Conservation (phyloP, 2,888 invertebrate species). For the Neoscelio sp. region DNA sequence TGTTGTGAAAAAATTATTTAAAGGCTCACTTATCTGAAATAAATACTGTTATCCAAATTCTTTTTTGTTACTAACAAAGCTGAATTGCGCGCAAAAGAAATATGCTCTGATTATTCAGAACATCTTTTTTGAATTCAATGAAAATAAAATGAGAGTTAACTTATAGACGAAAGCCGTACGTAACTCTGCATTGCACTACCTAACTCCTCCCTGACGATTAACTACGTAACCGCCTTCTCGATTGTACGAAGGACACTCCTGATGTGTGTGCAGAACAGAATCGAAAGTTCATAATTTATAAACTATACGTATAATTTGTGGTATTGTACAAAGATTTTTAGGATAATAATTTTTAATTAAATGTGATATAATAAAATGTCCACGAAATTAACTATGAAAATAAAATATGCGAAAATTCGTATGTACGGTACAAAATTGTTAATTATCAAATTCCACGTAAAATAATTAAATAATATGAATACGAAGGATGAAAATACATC, state of each 20-base stretch:
- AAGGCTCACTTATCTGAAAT: too few relatives aligned
- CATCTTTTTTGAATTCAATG: background rate
- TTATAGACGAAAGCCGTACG: slow-evolving; percentile 3
- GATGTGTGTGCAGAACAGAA: slow-evolving; percentile 6
- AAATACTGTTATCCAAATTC: too few relatives aligned
- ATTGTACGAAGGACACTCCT: slow-evolving; percentile 12
- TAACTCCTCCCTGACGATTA: slow-evolving; percentile 8
- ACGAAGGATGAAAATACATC: too few relatives aligned
- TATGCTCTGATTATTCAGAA: background rate
- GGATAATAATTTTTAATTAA: slow-evolving; percentile 12
- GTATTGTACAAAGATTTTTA: slow-evolving; percentile 15
- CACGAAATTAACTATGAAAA: too few relatives aligned
- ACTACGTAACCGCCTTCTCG: slow-evolving; percentile 10
- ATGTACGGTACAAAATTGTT: too few relatives aligned
- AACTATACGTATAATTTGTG: slow-evolving; percentile 5
- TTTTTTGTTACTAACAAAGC: too few relatives aligned
- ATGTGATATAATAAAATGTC: too few relatives aligned
- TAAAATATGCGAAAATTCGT: too few relatives aligned
- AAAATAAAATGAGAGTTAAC: background rate
- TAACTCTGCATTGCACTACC: slow-evolving; percentile 4
- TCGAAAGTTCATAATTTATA: slow-evolving; percentile 65
- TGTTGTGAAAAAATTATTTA: too few relatives aligned
- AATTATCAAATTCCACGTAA: too few relatives aligned
- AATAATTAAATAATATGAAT: too few relatives aligned
- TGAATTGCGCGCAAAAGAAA: background rate